These are phyloP conservation scores for Elephas maximus DNA, from an alignment of 2,113 vertebrate species.

Conservation along the genomic window DNA sequence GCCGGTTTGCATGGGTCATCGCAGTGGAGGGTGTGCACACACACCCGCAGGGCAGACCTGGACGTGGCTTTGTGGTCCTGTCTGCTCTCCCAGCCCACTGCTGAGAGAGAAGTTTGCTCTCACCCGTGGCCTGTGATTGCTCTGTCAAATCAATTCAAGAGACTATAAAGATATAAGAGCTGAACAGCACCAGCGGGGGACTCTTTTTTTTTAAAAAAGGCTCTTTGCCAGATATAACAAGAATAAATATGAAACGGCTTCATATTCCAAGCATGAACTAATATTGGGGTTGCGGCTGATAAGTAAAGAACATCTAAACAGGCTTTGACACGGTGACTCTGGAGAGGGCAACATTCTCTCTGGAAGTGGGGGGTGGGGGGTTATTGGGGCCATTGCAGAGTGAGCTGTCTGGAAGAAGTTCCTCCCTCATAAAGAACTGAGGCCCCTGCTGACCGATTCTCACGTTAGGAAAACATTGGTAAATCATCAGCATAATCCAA, in stretches of 20 bases:
- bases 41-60: not conserved
- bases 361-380: slow-evolving; percentile 70
- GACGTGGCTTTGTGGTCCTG: not conserved
- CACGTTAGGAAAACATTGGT: slow-evolving; percentile 72
- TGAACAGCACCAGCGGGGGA: slow-evolving; percentile 78
- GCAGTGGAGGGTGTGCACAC: accelerated
- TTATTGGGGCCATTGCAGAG: not conserved
- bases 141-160: slow-evolving; percentile 85
- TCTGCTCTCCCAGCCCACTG: slow-evolving; percentile 45
- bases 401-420: slow-evolving; percentile 51
- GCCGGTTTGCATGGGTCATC: not conserved
- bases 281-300: slow-evolving; percentile 76
- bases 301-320: slow-evolving; percentile 62
- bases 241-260: slow-evolving; percentile 84
- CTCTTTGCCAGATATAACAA: slow-evolving; percentile 87
- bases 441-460: slow-evolving; percentile 66
- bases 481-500: slow-evolving; percentile 58
- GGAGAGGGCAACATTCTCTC: not conserved
- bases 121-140: slow-evolving; percentile 72
- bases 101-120: slow-evolving; percentile 71
- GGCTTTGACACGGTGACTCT: slow-evolving; percentile 51
- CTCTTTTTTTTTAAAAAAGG: slow-evolving; percentile 64
- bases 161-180: slow-evolving; percentile 82
- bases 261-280: slow-evolving; percentile 83
- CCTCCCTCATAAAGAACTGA: slow-evolving; percentile 55